These are phyloP conservation scores for Nerophis lumbriciformis DNA, from an alignment of 2,113 vertebrate genomes.

Conservation along the genomic window DNA sequence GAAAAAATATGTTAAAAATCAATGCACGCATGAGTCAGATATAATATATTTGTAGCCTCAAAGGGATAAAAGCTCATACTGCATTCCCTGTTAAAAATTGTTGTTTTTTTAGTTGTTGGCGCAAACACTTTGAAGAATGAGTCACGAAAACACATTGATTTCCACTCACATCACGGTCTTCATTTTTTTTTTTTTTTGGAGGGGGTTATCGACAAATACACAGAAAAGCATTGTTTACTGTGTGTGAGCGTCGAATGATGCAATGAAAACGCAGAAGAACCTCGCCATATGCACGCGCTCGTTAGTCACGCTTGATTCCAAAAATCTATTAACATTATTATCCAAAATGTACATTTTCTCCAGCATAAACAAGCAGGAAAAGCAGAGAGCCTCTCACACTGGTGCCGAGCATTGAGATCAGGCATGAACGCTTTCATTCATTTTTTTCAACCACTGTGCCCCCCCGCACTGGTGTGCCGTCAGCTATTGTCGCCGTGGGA, in stretches of 20 bases:
- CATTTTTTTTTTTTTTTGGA: slow-evolving; percentile 26
- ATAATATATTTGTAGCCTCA: slow-evolving; percentile 36
- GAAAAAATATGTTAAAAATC: slow-evolving; percentile 25
- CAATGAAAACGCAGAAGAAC: slow-evolving; percentile 20
- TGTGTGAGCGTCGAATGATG: slow-evolving; percentile 16
- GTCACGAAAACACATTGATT: slow-evolving; percentile 53
- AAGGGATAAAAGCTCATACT: slow-evolving; percentile 34
- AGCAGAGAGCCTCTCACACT: slow-evolving; percentile 30
- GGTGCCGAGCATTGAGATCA: slow-evolving; percentile 37
- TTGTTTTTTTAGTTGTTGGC: slow-evolving; percentile 17
- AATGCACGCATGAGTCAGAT: slow-evolving; percentile 38
- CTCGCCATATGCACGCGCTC: slow-evolving; percentile 21
- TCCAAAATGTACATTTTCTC: slow-evolving; percentile 26
- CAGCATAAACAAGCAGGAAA: slow-evolving; percentile 34
- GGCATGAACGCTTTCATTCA: slow-evolving; percentile 19
- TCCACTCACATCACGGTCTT: slow-evolving; percentile 37
- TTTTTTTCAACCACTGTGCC: too few species aligned
- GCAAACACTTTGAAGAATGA: slow-evolving; percentile 34
- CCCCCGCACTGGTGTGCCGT: too few species aligned
- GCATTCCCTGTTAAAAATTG: slow-evolving; percentile 44
- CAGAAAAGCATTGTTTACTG: slow-evolving; percentile 9
- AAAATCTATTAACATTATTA: slow-evolving; percentile 38
- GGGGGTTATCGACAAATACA: background rate
- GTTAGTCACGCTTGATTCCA: slow-evolving; percentile 30
- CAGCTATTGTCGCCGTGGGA: too few species aligned